Evolutionary conservation across 2,797 vertebrate species (phyloP).

Genomic region (Mormyrus proboscirostris): DNA sequence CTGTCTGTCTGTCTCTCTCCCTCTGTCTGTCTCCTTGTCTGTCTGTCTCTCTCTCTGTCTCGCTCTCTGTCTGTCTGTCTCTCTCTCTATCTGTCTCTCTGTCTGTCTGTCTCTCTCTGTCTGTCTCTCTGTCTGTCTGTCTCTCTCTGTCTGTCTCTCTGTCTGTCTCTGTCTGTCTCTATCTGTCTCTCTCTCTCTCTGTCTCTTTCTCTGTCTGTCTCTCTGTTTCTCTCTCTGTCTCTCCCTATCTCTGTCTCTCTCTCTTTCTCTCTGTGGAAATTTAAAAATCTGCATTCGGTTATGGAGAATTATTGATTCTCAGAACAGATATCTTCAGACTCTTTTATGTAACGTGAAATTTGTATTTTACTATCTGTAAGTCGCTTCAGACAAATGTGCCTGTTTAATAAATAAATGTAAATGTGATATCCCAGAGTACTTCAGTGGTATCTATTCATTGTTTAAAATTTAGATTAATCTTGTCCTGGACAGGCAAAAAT

Average conservation of each 20-base stretch:
- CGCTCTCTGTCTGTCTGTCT: too few species aligned
- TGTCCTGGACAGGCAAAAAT: not conserved
- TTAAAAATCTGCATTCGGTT: not conserved
- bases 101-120: too few species aligned
- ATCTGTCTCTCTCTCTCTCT: too few species aligned
- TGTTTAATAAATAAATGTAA: not conserved
- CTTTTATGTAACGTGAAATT: not conserved
- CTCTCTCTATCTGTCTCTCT: too few species aligned
- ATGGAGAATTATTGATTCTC: slow-evolving; percentile 9
- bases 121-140: too few species aligned
- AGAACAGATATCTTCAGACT: not conserved
- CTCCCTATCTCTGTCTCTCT: not conserved
- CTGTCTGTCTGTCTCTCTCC: too few species aligned
- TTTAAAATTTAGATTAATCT: not conserved
- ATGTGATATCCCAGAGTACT: not conserved
- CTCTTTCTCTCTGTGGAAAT: not conserved
- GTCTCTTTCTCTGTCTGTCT: not conserved
- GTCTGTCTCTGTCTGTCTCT: too few species aligned
- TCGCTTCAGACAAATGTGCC: not conserved
- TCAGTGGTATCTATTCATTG: not conserved
- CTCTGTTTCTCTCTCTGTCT: not conserved
- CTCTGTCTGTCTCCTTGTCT: too few species aligned
- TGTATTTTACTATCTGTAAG: not conserved
- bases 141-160: too few species aligned
- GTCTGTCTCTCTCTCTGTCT: accelerated